Conservation (phyloP, 2,888 invertebrate genomes). For the Heliconius charithonia region DNA sequence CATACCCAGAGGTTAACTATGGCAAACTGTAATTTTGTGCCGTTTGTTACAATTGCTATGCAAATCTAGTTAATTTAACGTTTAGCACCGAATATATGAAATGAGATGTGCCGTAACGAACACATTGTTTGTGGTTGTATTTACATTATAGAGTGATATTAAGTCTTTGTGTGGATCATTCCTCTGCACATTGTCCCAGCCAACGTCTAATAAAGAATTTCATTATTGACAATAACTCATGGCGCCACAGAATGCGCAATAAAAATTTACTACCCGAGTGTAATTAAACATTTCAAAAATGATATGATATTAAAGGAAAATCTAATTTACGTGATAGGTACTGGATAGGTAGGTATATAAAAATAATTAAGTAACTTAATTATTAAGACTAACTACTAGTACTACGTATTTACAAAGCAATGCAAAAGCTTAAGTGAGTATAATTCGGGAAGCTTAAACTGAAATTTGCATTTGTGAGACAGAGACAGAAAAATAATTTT, state of each 20-base stretch:
- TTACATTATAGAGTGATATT: constrained; percentile 14
- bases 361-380: too few relatives aligned
- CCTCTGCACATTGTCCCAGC: constrained; percentile 13
- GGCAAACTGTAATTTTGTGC: not conserved
- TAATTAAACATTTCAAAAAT: constrained; percentile 24
- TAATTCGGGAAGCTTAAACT: too few relatives aligned
- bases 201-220: constrained; percentile 35
- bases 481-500: too few relatives aligned
- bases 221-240: constrained; percentile 32
- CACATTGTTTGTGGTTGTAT: constrained; percentile 5
- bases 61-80: constrained; percentile 9
- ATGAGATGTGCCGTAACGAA: constrained; percentile 3
- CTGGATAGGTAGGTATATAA: too few relatives aligned
- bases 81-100: not conserved
- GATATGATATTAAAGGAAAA: not conserved
- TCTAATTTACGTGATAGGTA: not conserved
- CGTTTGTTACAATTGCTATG: not conserved
- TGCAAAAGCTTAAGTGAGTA: too few relatives aligned
- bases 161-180: constrained; percentile 8
- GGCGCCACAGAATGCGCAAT: constrained; percentile 21
- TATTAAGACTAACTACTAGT: too few relatives aligned
- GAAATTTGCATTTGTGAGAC: too few relatives aligned
- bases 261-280: constrained; percentile 20
- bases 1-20: not conserved
- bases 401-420: too few relatives aligned